Conservation (phyloP, 2,797 vertebrate genomes). For the Scomberomorus guttatus region DNA sequence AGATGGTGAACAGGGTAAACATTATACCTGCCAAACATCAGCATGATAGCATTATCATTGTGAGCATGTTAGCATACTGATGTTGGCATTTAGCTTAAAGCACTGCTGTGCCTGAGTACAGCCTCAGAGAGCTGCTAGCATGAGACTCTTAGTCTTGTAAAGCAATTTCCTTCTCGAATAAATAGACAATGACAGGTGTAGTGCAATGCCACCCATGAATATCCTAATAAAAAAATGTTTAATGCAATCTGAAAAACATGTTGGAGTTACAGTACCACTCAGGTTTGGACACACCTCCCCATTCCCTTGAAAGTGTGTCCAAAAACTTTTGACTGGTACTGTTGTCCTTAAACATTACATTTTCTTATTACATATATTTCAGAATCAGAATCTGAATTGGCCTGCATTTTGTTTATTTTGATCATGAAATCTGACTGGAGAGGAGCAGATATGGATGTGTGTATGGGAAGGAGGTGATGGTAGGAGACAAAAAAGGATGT, state of each 20-base stretch:
- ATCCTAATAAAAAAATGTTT: not conserved
- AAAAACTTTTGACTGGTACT: no score
- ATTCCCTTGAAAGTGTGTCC: not conserved
- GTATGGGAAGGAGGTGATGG: not conserved
- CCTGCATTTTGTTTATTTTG: not conserved
- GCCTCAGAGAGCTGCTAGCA: no score
- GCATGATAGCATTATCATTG: no score
- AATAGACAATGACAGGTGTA: not conserved
- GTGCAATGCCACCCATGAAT: not conserved
- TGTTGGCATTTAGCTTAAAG: no score
- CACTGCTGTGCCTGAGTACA: no score
- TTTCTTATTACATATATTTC: not conserved
- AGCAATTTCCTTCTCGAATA: no score
- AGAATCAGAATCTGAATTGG: not conserved
- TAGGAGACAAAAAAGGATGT: not conserved
- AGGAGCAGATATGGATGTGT: slow-evolving; percentile 17
- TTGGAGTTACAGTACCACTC: not conserved
- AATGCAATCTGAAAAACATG: not conserved
- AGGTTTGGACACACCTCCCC: not conserved
- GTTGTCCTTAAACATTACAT: no score
- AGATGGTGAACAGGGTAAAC: no score
- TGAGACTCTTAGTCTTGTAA: no score
- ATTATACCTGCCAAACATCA: no score
- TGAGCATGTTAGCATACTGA: no score
- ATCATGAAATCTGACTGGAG: not conserved